Evolutionary conservation across 2,113 vertebrate genomes (phyloP), one percentile per base, ranked within the genome.

Genomic region (Phaetusa simplex): DNA sequence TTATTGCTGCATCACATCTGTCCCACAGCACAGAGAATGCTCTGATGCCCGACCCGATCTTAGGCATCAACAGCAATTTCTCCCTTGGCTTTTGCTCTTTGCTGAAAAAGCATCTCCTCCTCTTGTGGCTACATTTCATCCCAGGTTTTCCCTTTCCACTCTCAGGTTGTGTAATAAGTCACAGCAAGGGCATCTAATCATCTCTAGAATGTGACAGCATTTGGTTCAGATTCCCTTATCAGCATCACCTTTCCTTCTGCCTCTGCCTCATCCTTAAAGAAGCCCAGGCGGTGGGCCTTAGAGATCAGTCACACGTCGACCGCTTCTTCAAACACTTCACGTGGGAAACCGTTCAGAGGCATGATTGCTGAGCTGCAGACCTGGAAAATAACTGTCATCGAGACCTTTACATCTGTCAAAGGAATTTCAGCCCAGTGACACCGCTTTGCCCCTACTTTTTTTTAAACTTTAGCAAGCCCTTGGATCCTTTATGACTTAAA

Each of bases 311-410:
- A 98, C 98, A 98, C 94, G 66, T 98, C 97, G 32, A 86, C 97
- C 16, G 2, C 94, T 97, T 96, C 97, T 98, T 97, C 95, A 98
- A 96, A 96, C 96, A 97, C 98, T 98, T 97, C 92, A 96, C 59
- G 81, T 94, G 95, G 96, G 96, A 98, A 98, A 96, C 93, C n/a
- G 61, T 97, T 93, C 90, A 80, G 96, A 95, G 96, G 91, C 90
- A 97, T 76, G 96, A 93, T 70, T 97, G 95, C 82, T 64, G 96
- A 91, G 87, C 71, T 76, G 88, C 97, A 97, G 97, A 98, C 95
- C 97, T 98, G 98, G 98, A 98, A 98, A 98, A 98, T 98, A 98
- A 96, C 97, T 98, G 98, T 98, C 98, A 98, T 96, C 98, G 18
- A 93, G 97, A 93, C 84, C 77, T 97, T 97, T 82, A 65, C 70